These are phyloP conservation scores for Atethmia centrago DNA, from an alignment of 2,888 invertebrate species.

Conservation along the genomic window DNA sequence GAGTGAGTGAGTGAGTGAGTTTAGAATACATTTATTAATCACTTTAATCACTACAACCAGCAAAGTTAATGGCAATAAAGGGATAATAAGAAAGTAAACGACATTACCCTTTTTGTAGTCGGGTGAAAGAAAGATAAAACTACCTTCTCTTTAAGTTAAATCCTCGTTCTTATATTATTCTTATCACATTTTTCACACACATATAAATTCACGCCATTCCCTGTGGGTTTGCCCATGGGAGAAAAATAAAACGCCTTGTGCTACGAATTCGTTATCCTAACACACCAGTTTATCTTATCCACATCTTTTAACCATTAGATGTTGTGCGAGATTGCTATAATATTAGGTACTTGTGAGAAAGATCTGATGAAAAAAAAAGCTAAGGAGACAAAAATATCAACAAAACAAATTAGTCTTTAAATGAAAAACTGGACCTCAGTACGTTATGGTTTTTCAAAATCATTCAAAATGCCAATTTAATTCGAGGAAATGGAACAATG, in stretches of 20 bases:
- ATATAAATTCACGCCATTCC: slow-evolving; percentile 22
- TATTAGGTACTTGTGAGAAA: neutral
- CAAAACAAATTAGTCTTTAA: neutral
- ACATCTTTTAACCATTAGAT: slow-evolving; percentile 9
- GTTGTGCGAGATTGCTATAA: neutral
- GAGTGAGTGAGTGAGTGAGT: too few relatives aligned
- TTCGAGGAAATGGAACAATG: neutral
- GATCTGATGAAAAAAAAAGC: neutral
- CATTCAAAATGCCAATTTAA: neutral
- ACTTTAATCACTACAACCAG: too few relatives aligned
- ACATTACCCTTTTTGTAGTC: too few relatives aligned
- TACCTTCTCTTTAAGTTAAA: slow-evolving; percentile 12
- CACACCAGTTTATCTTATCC: too few relatives aligned
- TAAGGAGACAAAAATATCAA: neutral
- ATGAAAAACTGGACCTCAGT: too few relatives aligned
- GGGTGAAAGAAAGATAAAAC: neutral
- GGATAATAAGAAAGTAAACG: too few relatives aligned
- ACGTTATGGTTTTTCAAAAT: neutral
- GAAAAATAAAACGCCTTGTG: slow-evolving; percentile 12
- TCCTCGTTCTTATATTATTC: slow-evolving; percentile 14
- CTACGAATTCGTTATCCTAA: neutral
- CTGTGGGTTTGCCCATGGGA: slow-evolving; percentile 12
- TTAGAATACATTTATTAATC: too few relatives aligned
- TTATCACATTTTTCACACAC: slow-evolving; percentile 24
- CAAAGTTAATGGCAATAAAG: too few relatives aligned